Conservation (phyloP, 2,113 vertebrate genomes). For the Leucopsar rothschildi region DNA sequence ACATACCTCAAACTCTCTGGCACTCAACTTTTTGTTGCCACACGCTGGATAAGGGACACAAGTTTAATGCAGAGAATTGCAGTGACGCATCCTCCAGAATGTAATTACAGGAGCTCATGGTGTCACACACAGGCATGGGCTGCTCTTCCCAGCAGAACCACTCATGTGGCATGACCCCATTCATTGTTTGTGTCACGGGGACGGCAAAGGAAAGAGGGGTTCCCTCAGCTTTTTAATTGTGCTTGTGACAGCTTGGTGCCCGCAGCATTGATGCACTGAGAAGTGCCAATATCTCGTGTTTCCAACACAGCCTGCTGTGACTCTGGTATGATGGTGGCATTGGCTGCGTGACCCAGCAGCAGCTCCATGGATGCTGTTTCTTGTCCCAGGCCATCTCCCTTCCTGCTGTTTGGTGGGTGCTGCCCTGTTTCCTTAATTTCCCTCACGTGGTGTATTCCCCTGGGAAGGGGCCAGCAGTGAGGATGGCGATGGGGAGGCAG, state of each 20-base stretch:
- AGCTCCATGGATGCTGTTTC: neutral
- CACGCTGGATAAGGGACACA: fast-evolving
- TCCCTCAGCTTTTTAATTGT: neutral
- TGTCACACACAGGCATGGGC: fast-evolving
- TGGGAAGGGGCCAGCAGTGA: neutral
- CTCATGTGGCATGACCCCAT: fast-evolving
- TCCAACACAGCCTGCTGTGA: fast-evolving
- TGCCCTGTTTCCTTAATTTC: neutral
- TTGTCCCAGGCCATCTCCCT: neutral
- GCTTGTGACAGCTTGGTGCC: neutral
- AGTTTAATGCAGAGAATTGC: fast-evolving
- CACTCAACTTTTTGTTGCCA: neutral
- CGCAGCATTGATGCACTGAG: fast-evolving
- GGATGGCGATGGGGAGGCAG: fast-evolving
- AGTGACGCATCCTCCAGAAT: fast-evolving
- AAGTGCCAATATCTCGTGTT: neutral
- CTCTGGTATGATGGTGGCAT: fast-evolving
- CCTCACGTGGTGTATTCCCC: fast-evolving
- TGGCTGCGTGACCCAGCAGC: neutral
- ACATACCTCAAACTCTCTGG: fast-evolving
- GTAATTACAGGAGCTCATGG: fast-evolving
- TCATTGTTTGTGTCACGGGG: fast-evolving
- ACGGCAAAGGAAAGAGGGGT: neutral
- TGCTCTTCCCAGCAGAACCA: neutral
- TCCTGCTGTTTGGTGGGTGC: neutral